Evolutionary conservation across 1,140 invertebrate species (phyloP).

Genomic region (Drosophila subpulchrella): DNA sequence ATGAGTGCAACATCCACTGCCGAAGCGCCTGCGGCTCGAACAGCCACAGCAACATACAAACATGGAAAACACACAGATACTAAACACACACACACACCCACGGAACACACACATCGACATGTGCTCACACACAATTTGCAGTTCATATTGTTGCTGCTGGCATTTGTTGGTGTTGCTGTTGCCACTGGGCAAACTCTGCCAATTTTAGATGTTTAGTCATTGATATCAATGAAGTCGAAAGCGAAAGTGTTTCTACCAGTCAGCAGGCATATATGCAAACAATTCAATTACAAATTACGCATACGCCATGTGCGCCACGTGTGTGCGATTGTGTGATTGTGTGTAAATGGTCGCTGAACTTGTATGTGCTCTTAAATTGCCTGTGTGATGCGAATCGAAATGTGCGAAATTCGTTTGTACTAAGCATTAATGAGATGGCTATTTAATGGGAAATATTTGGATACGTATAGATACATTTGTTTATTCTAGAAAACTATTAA

Average conservation of each 20-base stretch:
- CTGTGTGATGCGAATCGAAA: slow-evolving; percentile 21
- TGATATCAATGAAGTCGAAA: slow-evolving; percentile 79
- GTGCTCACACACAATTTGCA: slow-evolving; percentile 48
- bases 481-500: neutral
- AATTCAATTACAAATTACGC: slow-evolving; percentile 73
- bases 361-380: slow-evolving; percentile 51
- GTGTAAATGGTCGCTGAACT: slow-evolving; percentile 55
- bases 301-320: slow-evolving; percentile 52
- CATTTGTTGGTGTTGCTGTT: slow-evolving; percentile 17
- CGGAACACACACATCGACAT: slow-evolving; percentile 29
- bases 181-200: slow-evolving; percentile 56
- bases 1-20: slow-evolving; percentile 65
- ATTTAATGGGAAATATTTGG: neutral
- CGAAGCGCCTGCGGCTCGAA: slow-evolving; percentile 52
- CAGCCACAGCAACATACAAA: slow-evolving; percentile 25
- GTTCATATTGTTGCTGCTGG: slow-evolving; percentile 50
- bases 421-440: slow-evolving; percentile 13
- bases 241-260: slow-evolving; percentile 69
- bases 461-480: neutral
- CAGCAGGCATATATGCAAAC: slow-evolving; percentile 33
- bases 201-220: slow-evolving; percentile 78
- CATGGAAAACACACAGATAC: slow-evolving; percentile 4
- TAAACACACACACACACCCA: slow-evolving; percentile 8
- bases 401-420: slow-evolving; percentile 28
- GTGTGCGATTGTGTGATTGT: slow-evolving; percentile 17